Base-by-base conservation (phyloP, 2,113 vertebrate species). In the Entomyzon cyanotis region DNA sequence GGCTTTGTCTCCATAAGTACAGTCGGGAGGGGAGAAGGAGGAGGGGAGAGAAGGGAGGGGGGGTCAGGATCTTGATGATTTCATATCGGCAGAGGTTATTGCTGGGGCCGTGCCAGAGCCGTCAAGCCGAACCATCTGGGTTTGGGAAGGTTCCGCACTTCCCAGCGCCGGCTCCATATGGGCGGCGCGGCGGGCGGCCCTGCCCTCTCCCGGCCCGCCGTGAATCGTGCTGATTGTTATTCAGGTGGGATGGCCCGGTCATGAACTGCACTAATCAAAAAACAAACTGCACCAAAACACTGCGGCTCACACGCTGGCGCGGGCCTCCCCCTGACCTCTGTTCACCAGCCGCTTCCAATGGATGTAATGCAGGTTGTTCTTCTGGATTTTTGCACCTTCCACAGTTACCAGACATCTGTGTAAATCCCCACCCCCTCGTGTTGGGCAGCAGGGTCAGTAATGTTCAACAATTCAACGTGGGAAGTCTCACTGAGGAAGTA, bases 401-500 rank as follows among this genome's bases (percentile, higher is more conserved):
- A 97, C 92, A 73, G 95, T 97, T 97, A 97, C 94, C 67, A 97
- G 96, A 97, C 98, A 98, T 97, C 97, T 98, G 97, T 96, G 96
- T 96, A 89, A 96, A 95, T 95, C 94, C 92, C 95, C 88, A 87
- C 96, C 96, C 94, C 94, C 97, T 97, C 95, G 85, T 97, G 97
- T 94, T 94, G 98, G 98, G 96, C 96, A 75, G 83, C 96, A 91
- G 97, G 98, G 98, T 98, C 97, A 98, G 97, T 95, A 86, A 96
- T 97, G 97, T 95, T 95, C 92, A 97, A 97, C 97, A 97, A 95
- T 97, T 98, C 97, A 64, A 98, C 97, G 97, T 98, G 98, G 98
- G 98, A 98, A 98, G 97, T 98, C 98, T 97, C 96, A 50, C 79
- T 64, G 96, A 98, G 98, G 98, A 98, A 98, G 97, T 98, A 97